Conservation (phyloP, 2,797 vertebrate genomes). For the Eulemur mongoz region DNA sequence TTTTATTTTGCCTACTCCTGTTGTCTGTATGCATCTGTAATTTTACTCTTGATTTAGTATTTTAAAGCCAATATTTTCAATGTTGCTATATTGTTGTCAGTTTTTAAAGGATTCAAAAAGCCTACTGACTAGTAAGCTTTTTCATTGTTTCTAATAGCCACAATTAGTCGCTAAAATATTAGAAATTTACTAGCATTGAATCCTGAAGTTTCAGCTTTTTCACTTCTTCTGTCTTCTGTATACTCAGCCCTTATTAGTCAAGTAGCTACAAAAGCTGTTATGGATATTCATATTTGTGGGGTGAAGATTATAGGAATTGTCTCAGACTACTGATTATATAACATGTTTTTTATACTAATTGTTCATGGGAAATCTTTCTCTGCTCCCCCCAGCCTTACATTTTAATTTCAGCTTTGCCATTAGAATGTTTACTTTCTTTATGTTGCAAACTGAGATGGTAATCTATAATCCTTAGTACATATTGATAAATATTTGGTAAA, state of each 20-base stretch:
- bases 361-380: neutral
- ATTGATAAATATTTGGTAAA: neutral
- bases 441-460: neutral
- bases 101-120: neutral
- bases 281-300: neutral
- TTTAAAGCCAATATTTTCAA: neutral
- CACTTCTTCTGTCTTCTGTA: neutral
- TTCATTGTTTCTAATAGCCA: neutral
- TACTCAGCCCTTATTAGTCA: neutral
- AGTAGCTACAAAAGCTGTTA: neutral
- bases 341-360: neutral
- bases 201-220: neutral
- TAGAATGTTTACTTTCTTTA: neutral
- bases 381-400: neutral
- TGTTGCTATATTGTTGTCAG: neutral
- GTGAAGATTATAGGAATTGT: slow-evolving; percentile 16
- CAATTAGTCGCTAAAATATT: slow-evolving; percentile 17
- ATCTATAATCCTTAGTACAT: neutral
- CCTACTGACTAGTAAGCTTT: neutral
- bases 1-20: neutral
- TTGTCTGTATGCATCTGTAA: neutral
- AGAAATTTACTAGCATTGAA: neutral
- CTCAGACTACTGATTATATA: neutral
- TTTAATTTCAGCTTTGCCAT: slow-evolving; percentile 22
- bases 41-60: slow-evolving; percentile 27